A percentile compares a stretch with the other conserved stretches of the same genome.
Conservation (phyloP, 2,888 invertebrate genomes). For the Lamproptera curius region DNA sequence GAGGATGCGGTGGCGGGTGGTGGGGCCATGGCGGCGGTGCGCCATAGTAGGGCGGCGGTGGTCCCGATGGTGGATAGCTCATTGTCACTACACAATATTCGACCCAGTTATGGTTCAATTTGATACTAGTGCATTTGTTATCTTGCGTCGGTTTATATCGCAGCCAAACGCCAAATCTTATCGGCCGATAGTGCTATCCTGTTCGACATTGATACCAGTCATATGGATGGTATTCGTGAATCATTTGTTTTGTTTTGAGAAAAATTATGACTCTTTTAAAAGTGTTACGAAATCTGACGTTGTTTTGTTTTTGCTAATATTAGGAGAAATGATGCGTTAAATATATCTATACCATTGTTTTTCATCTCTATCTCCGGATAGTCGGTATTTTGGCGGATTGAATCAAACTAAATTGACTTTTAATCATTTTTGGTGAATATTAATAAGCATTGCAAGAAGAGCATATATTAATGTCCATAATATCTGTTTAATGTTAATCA, state of each 20-base stretch:
- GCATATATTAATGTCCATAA: too few relatives aligned
- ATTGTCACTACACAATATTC: constrained; percentile 30
- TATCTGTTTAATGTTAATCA: too few relatives aligned
- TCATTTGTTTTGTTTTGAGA: constrained; percentile 3
- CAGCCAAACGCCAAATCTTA: constrained; percentile 12
- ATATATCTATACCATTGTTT: too few relatives aligned
- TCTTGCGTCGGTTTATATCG: constrained; percentile 12
- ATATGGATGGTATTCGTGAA: not conserved
- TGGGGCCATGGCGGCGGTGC: constrained; percentile 35
- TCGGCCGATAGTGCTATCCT: constrained; percentile 10
- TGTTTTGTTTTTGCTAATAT: too few relatives aligned
- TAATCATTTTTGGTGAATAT: too few relatives aligned
- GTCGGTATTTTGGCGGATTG: too few relatives aligned
- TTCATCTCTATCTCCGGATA: too few relatives aligned
- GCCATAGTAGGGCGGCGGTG: constrained; percentile 42
- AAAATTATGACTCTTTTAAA: too few relatives aligned
- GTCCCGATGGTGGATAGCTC: constrained; percentile 49
- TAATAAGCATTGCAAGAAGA: too few relatives aligned
- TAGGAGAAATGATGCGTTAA: too few relatives aligned
- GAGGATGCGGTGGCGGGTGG: constrained; percentile 28
- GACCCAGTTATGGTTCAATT: not conserved
- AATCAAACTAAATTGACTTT: too few relatives aligned
- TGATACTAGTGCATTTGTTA: constrained; percentile 13
- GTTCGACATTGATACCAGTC: constrained; percentile 4
- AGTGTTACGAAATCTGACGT: too few relatives aligned